These are phyloP conservation scores for Ophion slaviceki DNA, from an alignment of 2,888 invertebrate species.

Conservation along the genomic window DNA sequence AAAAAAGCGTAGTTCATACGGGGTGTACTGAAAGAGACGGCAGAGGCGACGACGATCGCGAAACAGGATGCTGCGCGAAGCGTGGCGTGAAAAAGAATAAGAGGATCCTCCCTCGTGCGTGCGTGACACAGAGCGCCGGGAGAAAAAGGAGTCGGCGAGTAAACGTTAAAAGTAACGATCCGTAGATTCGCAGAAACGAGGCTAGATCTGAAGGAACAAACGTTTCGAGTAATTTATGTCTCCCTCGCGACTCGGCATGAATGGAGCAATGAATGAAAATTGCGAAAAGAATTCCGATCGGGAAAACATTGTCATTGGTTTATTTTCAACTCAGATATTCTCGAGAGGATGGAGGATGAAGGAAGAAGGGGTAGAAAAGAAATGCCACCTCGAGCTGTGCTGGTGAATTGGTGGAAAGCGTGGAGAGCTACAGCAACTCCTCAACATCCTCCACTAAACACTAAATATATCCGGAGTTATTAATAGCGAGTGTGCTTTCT, in stretches of 20 bases:
- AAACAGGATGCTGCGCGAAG: constrained; percentile 67
- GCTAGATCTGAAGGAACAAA: constrained; percentile 63
- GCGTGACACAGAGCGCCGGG: constrained; percentile 49
- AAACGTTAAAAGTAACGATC: constrained; percentile 67
- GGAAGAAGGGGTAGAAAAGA: neutral
- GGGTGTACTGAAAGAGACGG: neutral
- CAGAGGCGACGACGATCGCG: constrained; percentile 49
- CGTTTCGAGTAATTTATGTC: constrained; percentile 43
- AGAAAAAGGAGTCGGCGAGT: constrained; percentile 69
- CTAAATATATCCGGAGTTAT: constrained; percentile 81
- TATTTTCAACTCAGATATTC: constrained; percentile 3
- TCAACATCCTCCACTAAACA: constrained; percentile 74
- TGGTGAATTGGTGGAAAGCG: constrained; percentile 16
- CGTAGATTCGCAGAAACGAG: constrained; percentile 52
- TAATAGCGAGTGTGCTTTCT: constrained; percentile 74
- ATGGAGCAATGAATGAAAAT: constrained; percentile 58
- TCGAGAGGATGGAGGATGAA: neutral
- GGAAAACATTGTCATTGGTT: neutral
- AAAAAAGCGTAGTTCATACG: constrained; percentile 14
- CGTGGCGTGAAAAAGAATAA: constrained; percentile 68
- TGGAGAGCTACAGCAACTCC: constrained; percentile 17
- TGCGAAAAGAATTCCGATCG: constrained; percentile 39
- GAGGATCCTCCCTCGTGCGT: constrained; percentile 35
- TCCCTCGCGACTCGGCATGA: constrained; percentile 22
- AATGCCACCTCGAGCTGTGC: constrained; percentile 11